Evolutionary conservation across 2,888 invertebrate genomes (phyloP), one percentile per base, ranked within the genome.

Genomic region (Amblyjoppa proteus): DNA sequence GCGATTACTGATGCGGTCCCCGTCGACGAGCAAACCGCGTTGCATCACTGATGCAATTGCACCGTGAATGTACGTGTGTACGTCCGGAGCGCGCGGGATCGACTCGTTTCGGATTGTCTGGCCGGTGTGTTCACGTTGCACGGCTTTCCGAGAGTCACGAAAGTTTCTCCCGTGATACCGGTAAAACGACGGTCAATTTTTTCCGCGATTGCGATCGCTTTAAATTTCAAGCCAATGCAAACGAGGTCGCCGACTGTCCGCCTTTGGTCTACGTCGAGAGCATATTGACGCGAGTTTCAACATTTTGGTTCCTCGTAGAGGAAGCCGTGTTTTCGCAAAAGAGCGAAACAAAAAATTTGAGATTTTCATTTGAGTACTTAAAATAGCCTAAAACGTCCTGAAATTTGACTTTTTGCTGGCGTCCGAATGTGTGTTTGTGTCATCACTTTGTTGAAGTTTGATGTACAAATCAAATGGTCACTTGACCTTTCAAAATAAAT

Each of bases 221-320:
- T 73, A 85, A 82, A 74, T 85, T 82, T 81, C 41, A 82, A 74
- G 69, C 41, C 68, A 70, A 78, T 85, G 78, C 81, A 84, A 81
- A 78, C 84, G 81, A 70, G 77, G 56, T 66, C 74, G 74, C 68
- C 61, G 41, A 71, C 49, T 85, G 78, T 77, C 38, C 66, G 71
- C 66, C 56, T 71, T 61, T 41, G 71, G 71, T 53, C 16, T 53
- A 5, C n/a, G 13, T 71, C 5, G 38, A 38, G 38, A 9, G 38
- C 38, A 7, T 38, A 38, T 38, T 9, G 9, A 38, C 9, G 38
- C 38, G 38, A 9, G 9, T 9, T 38, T 38, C 2, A 7, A 38
- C 9, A 38, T 38, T 38, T 9, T 9, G 38, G 1, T 1, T 9
- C 38, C 9, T 38, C 38, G 38, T 38, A 9, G 38, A 38, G 38